A percentile compares a stretch with the other conserved stretches of the same genome.
Evolutionary conservation across 2,797 vertebrate genomes (phyloP).

Genomic region (Urophycis tenuis): DNA sequence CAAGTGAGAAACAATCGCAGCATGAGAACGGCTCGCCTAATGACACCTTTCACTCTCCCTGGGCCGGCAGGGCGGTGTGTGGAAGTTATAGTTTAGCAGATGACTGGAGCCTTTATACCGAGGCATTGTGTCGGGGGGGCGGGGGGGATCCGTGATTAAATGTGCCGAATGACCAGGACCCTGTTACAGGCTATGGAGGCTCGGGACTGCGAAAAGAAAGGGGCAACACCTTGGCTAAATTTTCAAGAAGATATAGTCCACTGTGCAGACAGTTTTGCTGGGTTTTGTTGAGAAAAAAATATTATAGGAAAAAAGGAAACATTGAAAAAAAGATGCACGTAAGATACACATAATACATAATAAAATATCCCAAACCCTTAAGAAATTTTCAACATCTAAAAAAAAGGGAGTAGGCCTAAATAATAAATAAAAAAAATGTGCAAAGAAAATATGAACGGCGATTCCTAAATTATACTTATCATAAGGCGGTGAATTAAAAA

Average conservation of each 20-base stretch:
- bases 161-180: background rate
- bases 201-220: background rate
- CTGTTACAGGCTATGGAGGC: background rate
- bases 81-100: too few relatives aligned
- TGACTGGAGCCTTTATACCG: background rate
- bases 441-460: background rate
- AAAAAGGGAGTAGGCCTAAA: background rate
- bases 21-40: constrained; percentile 57
- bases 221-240: background rate
- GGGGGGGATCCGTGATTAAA: background rate
- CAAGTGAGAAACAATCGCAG: constrained; percentile 58
- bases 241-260: background rate
- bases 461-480: background rate
- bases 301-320: background rate
- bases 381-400: background rate
- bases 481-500: background rate
- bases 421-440: background rate
- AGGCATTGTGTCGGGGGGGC: too few relatives aligned
- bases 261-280: background rate
- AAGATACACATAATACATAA: too few relatives aligned
- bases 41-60: constrained; percentile 57
- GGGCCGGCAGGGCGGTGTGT: too few relatives aligned
- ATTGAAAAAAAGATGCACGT: background rate
- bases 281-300: background rate
- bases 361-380: background rate